Evolutionary conservation across 2,797 vertebrate species (phyloP).

Genomic region (Pelodytes ibericus): DNA sequence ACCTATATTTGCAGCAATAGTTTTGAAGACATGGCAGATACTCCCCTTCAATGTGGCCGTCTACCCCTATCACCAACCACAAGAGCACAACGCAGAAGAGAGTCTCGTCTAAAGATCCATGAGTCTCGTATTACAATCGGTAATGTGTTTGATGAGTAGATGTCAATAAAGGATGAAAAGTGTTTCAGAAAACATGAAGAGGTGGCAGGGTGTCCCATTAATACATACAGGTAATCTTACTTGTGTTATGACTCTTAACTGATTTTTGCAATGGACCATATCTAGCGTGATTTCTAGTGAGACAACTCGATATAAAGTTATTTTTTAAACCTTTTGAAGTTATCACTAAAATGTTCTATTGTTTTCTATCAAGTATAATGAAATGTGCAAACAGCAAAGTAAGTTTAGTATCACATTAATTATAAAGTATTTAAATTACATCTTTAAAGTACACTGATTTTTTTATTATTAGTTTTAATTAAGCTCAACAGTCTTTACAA

Average conservation of each 20-base stretch:
- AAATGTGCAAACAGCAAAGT: neutral
- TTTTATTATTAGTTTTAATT: neutral
- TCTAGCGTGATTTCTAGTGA: neutral
- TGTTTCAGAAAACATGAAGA: slow-evolving; percentile 1
- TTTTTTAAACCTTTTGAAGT: neutral
- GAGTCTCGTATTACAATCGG: neutral
- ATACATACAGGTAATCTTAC: too few species aligned
- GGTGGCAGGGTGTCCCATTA: neutral
- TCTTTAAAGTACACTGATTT: neutral
- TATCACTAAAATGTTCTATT: neutral
- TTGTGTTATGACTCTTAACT: too few species aligned
- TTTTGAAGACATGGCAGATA: too few species aligned
- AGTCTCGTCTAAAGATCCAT: neutral
- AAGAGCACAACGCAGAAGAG: neutral
- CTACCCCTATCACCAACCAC: neutral
- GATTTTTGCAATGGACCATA: neutral
- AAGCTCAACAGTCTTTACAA: neutral
- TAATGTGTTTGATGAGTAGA: neutral
- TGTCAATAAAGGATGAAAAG: neutral
- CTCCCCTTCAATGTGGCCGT: neutral
- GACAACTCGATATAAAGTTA: neutral
- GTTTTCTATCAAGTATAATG: too few species aligned
- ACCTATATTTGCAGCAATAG: too few species aligned
- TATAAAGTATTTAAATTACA: neutral
- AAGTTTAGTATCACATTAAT: neutral